Base-by-base conservation (phyloP, 1,140 invertebrate genomes). In the Pachypsylla venusta region DNA sequence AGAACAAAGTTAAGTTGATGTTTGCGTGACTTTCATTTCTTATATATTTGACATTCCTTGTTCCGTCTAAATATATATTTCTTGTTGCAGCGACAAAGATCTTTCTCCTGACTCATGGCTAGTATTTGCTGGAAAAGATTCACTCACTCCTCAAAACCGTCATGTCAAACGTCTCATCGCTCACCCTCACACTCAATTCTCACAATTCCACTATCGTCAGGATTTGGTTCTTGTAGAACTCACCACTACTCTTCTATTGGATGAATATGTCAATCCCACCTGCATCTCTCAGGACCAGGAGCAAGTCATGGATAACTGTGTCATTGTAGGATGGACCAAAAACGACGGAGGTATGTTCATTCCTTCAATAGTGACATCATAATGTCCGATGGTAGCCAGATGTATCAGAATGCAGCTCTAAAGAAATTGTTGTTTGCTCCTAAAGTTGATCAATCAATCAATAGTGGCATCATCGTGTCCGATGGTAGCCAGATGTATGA, bases 111-210 rank as follows among this genome's bases (percentile, higher is more conserved):
- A 67, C 2, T 66, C 69, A 26, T 75, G 73, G 73, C 62, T 68
- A 61, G 66, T 77, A 5, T 75, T 73, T 57, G 72, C 74, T 1
- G 76, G 74, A 42, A 73, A 72, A 22, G 66, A 68, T 22, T 67
- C 69, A 57, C 67, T 73, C 39, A 68, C 70, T 25, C 63, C 56
- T 13, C 70, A 73, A 66, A 63, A 67, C 22, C 61, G 66, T 55
- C 54, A 62, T 14, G 68, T 76, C n/a, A 64, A 67, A 55, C 66
- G 67, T 62, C 78, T 81, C 20, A 68, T 81, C 35, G 69, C 75
- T 12, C 77, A 80, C 68, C 78, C 79, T 54, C 71, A 79, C 74
- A 75, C 76, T 0, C 80, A 81, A 69, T 80, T 76, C 64, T 76
- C 77, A 63, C 75, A 77, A 64, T 77, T 80, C 62, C 69, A 77